Evolutionary conservation across 2,113 vertebrate species (phyloP).

Genomic region (Corythornis madagascariensis): DNA sequence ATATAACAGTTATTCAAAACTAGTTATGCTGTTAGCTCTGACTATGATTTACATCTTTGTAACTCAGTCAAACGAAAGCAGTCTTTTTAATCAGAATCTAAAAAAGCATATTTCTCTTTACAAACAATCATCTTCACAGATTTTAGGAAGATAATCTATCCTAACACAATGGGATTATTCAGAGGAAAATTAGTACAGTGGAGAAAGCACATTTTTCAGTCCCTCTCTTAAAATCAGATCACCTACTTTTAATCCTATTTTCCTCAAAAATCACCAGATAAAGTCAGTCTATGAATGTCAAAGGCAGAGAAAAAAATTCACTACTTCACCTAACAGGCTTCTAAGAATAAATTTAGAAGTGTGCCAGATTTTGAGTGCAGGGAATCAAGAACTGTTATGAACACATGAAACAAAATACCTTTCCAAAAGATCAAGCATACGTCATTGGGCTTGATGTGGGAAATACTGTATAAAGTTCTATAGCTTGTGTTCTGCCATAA

Average conservation of each 20-base stretch:
- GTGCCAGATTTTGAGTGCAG: neutral
- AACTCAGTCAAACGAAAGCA: neutral
- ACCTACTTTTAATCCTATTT: neutral
- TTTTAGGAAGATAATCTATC: neutral
- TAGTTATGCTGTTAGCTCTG: neutral
- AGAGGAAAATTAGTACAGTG: neutral
- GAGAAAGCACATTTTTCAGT: neutral
- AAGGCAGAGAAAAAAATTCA: neutral
- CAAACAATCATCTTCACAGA: neutral
- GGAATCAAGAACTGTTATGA: neutral
- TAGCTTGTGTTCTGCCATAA: neutral
- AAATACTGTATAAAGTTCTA: neutral
- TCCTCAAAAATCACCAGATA: neutral
- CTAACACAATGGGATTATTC: neutral
- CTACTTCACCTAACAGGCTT: neutral
- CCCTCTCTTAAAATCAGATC: neutral
- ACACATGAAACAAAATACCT: neutral
- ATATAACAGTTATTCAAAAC: neutral
- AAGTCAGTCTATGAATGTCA: neutral
- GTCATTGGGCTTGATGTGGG: neutral
- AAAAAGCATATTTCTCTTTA: neutral
- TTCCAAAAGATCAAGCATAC: neutral
- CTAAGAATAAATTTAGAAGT: neutral
- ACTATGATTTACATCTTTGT: neutral
- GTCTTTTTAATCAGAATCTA: neutral